Percentiles rank a stretch among this genome's conserved stretches.
Conservation (phyloP, 2,797 vertebrate species). For the Passerculus sandwichensis region DNA sequence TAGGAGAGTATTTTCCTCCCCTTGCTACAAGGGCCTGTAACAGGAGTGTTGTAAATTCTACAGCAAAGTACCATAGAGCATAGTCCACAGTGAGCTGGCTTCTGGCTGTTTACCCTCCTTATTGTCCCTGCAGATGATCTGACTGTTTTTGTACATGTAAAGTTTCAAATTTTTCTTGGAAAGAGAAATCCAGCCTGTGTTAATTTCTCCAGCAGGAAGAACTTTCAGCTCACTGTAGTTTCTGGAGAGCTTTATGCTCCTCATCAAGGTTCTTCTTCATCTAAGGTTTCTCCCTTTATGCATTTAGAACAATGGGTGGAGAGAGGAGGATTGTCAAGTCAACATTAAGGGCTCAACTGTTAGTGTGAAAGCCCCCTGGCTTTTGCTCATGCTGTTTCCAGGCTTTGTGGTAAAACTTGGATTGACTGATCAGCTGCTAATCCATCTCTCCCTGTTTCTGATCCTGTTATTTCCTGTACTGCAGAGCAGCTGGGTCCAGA, state of each 20-base stretch:
- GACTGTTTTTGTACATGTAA: neutral
- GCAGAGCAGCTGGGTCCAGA: slow-evolving; percentile 25
- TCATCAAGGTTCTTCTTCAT: neutral
- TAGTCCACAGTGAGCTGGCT: neutral
- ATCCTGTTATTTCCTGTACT: slow-evolving; percentile 44
- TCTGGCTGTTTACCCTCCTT: neutral
- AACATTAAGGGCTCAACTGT: neutral
- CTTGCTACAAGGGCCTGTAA: neutral
- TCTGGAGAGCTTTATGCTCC: neutral
- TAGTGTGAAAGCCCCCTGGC: neutral
- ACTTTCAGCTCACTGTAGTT: neutral
- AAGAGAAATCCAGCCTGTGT: neutral
- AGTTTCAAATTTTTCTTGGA: neutral
- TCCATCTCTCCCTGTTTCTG: slow-evolving; percentile 32
- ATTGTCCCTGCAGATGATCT: neutral
- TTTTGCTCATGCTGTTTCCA: slow-evolving; percentile 14
- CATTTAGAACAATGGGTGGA: neutral
- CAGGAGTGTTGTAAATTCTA: neutral
- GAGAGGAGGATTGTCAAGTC: neutral
- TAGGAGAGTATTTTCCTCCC: neutral
- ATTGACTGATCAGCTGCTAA: slow-evolving; percentile 37
- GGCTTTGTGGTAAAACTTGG: neutral
- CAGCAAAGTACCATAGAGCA: neutral
- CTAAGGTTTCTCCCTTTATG: neutral
- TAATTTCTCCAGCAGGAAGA: neutral